These are phyloP conservation scores for Spisula solida DNA, from an alignment of 2,888 invertebrate genomes.

Conservation along the genomic window DNA sequence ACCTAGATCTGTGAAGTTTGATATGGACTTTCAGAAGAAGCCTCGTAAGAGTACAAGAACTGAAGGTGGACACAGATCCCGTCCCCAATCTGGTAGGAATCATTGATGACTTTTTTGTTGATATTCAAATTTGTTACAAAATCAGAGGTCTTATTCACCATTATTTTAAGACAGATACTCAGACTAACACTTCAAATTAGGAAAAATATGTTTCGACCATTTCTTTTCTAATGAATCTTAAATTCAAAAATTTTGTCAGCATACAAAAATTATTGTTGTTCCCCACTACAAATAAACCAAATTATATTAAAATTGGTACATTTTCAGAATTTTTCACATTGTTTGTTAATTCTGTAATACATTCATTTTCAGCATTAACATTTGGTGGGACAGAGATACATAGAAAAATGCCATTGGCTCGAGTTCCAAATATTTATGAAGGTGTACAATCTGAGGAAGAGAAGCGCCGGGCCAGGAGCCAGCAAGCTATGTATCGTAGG, in stretches of 20 bases:
- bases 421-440: slow-evolving; percentile 80
- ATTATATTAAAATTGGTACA: too few relatives aligned
- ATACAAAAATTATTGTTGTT: too few relatives aligned
- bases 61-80: not conserved
- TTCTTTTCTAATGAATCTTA: too few relatives aligned
- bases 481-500: slow-evolving; percentile 84
- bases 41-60: not conserved
- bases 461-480: slow-evolving; percentile 77
- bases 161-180: too few relatives aligned
- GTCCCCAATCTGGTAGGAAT: not conserved
- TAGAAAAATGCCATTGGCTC: slow-evolving; percentile 53
- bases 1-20: slow-evolving; percentile 68
- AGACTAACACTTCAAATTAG: too few relatives aligned
- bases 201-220: too few relatives aligned
- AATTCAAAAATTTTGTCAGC: too few relatives aligned
- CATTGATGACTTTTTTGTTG: not conserved
- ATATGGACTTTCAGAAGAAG: slow-evolving; percentile 56
- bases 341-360: too few relatives aligned
- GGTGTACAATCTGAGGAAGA: slow-evolving; percentile 81
- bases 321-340: too few relatives aligned
- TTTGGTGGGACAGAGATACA: slow-evolving; percentile 67
- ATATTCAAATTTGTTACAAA: not conserved
- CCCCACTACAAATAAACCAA: too few relatives aligned
- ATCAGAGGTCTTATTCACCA: too few relatives aligned
- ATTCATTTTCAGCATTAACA: slow-evolving; percentile 51